These are phyloP conservation scores for Thymelicus acteon DNA, from an alignment of 2,888 invertebrate species.

Conservation along the genomic window DNA sequence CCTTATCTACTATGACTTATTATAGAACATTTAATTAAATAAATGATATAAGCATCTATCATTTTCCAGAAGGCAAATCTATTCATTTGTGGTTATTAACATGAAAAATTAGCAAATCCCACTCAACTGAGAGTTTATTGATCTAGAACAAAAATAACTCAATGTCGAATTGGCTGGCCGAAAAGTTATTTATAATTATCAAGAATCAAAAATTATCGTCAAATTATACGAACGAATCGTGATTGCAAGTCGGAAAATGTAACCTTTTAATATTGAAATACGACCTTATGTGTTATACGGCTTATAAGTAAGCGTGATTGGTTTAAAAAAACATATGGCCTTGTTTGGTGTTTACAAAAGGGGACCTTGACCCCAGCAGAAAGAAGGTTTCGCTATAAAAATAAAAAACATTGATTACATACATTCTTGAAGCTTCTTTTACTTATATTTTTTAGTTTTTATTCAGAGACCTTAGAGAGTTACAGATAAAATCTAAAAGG, in stretches of 20 bases:
- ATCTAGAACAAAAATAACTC: slow-evolving; percentile 2
- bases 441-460: too few species aligned
- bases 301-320: slow-evolving; percentile 10
- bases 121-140: neutral
- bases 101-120: neutral
- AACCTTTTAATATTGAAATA: slow-evolving; percentile 34
- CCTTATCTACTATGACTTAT: too few species aligned
- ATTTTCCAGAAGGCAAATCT: too few species aligned
- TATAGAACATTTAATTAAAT: too few species aligned
- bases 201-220: slow-evolving; percentile 5
- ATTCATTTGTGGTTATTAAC: too few species aligned
- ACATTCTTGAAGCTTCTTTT: slow-evolving; percentile 4
- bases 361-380: slow-evolving; percentile 49
- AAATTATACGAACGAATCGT: slow-evolving; percentile 12
- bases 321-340: slow-evolving; percentile 40
- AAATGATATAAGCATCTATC: too few species aligned
- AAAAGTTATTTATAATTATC: neutral
- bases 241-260: slow-evolving; percentile 15
- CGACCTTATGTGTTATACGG: slow-evolving; percentile 24
- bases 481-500: too few species aligned
- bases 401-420: slow-evolving; percentile 19
- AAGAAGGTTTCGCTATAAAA: slow-evolving; percentile 38
- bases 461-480: slow-evolving; percentile 2
- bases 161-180: neutral
- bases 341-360: slow-evolving; percentile 46